Evolutionary conservation across 2,888 invertebrate species (phyloP), one percentile per base, ranked within the genome.

Genomic region (Mimas tiliae): DNA sequence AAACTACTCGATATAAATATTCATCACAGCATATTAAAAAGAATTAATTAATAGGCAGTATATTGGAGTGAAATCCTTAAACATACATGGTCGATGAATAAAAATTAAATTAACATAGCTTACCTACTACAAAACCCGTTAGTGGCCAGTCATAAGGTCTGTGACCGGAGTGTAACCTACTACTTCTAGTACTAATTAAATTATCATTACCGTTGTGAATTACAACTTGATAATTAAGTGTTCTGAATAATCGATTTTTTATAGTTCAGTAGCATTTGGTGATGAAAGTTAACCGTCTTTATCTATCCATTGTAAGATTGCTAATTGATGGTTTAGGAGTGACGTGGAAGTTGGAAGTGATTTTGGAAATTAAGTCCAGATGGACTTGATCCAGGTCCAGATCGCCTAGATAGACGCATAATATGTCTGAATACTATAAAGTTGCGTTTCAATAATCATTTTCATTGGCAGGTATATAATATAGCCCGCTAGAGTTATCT

Each of bases 121-220:
- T 58, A 58, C 47, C 19, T 63, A 66, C 66, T 19, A 66, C 64
- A 33, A 51, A 62, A 67, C 62, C 67, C 67, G 67, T 64, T 67
- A 62, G 33, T 48, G 45, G 27, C 62, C 66, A 67, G 27, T 62
- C 58, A 64, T 62, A 62, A 62, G 67, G 67, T 67, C 64, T 64
- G 42, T 64, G 67, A 67, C 64, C 67, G 50, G 34, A 34, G 52
- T 48, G 47, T 62, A 64, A 52, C 64, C 64, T 63, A 63, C 47
- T 53, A 51, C 66, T 62, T 66, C 53, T 65, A 38, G 55, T 65
- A 42, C 65, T 69, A 71, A 69, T 71, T 62, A 65, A 68, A 69
- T 71, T 71, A 71, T 48, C 67, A 68, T 51, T 62, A 58, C 55
- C 52, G 51, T 64, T 65, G 68, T 58, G 63, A 69, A 69, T 65